Percentiles rank a stretch among this genome's conserved stretches.
Evolutionary conservation across 2,888 invertebrate species (phyloP).

Genomic region (Schizotus pectinicornis): DNA sequence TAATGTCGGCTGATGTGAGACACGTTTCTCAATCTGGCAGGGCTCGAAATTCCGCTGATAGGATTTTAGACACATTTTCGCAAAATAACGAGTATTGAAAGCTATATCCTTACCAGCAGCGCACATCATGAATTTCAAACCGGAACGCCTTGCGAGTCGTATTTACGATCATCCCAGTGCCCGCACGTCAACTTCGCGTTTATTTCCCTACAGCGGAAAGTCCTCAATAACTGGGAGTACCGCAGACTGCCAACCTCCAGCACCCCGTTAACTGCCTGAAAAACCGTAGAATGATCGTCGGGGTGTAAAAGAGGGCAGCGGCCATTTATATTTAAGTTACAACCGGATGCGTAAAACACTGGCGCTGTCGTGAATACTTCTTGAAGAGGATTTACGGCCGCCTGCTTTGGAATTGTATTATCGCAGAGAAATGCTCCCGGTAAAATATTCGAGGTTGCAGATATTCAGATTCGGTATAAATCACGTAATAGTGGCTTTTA

Average conservation of each 20-base stretch:
- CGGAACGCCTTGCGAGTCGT: constrained; percentile 12
- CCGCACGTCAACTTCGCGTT: constrained; percentile 20
- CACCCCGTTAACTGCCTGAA: constrained; percentile 19
- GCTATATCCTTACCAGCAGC: constrained; percentile 24
- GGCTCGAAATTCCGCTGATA: constrained; percentile 21
- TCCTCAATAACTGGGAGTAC: not conserved
- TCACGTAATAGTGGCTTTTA: constrained; percentile 13
- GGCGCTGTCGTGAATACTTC: constrained; percentile 32
- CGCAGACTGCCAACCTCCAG: constrained; percentile 9
- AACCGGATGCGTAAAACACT: constrained; percentile 31
- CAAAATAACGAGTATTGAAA: constrained; percentile 34
- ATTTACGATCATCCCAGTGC: constrained; percentile 18
- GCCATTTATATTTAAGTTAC: constrained; percentile 30
- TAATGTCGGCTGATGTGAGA: not conserved
- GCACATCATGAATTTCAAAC: constrained; percentile 31
- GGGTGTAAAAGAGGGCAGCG: constrained; percentile 30
- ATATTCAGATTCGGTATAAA: constrained; percentile 27
- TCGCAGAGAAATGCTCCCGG: constrained; percentile 19
- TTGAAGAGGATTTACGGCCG: constrained; percentile 29
- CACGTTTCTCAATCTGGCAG: constrained; percentile 20
- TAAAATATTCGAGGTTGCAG: constrained; percentile 28
- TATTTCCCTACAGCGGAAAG: constrained; percentile 5
- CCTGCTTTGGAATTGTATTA: constrained; percentile 31
- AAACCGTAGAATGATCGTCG: constrained; percentile 26
- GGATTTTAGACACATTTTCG: constrained; percentile 31